A percentile compares a stretch with the other conserved stretches of the same genome.
These are phyloP conservation scores for Andrena trimmerana DNA, from an alignment of 2,888 invertebrate genomes.

Conservation along the genomic window DNA sequence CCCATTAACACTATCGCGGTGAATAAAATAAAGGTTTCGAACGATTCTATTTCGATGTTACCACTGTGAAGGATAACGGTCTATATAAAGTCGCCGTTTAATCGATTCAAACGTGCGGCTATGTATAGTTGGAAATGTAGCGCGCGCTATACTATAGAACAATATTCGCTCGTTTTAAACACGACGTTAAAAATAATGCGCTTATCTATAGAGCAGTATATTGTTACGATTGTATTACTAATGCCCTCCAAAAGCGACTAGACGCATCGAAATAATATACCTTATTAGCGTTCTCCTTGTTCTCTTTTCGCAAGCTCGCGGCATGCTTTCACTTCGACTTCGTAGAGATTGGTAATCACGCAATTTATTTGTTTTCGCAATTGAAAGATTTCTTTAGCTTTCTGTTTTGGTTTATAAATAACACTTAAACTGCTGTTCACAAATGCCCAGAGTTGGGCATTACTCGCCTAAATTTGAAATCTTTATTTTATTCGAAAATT, in stretches of 20 bases:
- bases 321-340: not conserved
- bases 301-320: not conserved
- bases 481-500: too few species aligned
- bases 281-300: conserved; percentile 16
- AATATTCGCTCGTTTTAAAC: conserved; percentile 27
- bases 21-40: not conserved
- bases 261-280: conserved; percentile 3
- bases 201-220: conserved; percentile 55
- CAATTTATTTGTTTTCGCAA: too few species aligned
- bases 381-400: too few species aligned
- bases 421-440: too few species aligned
- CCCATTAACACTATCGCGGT: conserved; percentile 1
- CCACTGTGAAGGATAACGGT: not conserved
- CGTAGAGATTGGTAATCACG: not conserved
- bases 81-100: conserved; percentile 9
- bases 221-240: conserved; percentile 52
- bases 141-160: conserved; percentile 4
- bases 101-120: conserved; percentile 13
- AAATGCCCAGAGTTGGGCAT: too few species aligned
- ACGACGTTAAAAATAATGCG: conserved; percentile 44
- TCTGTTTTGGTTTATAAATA: too few species aligned
- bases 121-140: conserved; percentile 27
- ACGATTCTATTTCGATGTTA: not conserved
- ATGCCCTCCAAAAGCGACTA: conserved; percentile 21
- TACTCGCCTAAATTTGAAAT: too few species aligned